A percentile compares a stretch with the other conserved stretches of the same genome.
Evolutionary conservation across 1,140 invertebrate genomes (phyloP).

Genomic region (Zaprionus taronus): DNA sequence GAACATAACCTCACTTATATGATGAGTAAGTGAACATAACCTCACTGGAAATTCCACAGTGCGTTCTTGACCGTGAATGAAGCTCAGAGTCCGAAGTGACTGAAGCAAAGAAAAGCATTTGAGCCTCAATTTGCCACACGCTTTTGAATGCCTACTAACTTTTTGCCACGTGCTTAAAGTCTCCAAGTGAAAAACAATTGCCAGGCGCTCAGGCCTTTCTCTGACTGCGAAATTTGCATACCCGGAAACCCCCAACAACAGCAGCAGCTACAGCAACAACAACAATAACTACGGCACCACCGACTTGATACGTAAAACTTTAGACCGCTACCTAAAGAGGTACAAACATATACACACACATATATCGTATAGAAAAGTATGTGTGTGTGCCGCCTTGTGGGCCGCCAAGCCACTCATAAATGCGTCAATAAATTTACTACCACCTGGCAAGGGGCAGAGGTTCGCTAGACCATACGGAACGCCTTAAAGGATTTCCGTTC

Average conservation of each 20-base stretch:
- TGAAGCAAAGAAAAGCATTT: background rate
- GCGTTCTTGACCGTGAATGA: slow-evolving; percentile 1
- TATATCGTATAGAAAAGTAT: background rate
- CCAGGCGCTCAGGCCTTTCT: slow-evolving; percentile 24
- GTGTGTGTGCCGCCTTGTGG: slow-evolving; percentile 23
- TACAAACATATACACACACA: slow-evolving; percentile 6
- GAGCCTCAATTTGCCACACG: slow-evolving; percentile 8
- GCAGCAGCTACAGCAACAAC: slow-evolving; percentile 42
- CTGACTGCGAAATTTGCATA: slow-evolving; percentile 63
- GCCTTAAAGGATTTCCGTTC: slow-evolving; percentile 81
- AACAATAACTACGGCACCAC: slow-evolving; percentile 29
- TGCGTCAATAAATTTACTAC: slow-evolving; percentile 79
- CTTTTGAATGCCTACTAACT: slow-evolving; percentile 52
- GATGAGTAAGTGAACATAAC: background rate
- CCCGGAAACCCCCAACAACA: slow-evolving; percentile 60
- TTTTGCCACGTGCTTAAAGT: slow-evolving; percentile 66
- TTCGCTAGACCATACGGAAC: slow-evolving; percentile 49
- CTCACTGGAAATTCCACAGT: background rate
- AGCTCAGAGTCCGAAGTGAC: background rate
- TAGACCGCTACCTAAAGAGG: slow-evolving; percentile 46
- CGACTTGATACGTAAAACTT: slow-evolving; percentile 68
- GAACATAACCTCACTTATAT: background rate
- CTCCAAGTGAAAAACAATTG: slow-evolving; percentile 55
- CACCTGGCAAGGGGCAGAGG: slow-evolving; percentile 16
- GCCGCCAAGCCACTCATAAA: slow-evolving; percentile 82